phyloP scores from a whole-genome alignment of 1,140 invertebrate species.

The Aphelinus atriplicis region DNA sequence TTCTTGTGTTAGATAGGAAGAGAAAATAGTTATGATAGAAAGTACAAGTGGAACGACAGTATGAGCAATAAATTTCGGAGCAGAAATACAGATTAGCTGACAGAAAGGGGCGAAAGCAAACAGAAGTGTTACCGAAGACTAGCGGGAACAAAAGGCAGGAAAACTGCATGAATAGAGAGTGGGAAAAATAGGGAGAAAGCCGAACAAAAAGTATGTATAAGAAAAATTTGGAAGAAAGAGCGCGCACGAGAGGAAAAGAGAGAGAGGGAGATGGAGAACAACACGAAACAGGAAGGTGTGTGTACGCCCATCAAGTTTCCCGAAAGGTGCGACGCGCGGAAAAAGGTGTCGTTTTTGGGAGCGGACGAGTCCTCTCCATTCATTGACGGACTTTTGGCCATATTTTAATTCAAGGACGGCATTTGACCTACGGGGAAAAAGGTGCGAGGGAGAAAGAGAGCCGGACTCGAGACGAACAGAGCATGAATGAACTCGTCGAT shows the following conservation, averaged over 20 bases:
- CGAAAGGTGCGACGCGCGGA: not conserved
- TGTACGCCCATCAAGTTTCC: slow-evolving; percentile 1
- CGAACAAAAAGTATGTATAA: slow-evolving; percentile 1
- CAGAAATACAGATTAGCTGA: slow-evolving; percentile 28
- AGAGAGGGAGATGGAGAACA: slow-evolving; percentile 5
- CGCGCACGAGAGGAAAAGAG: slow-evolving; percentile 5
- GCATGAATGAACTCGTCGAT: slow-evolving; percentile 35
- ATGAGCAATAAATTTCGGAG: not conserved
- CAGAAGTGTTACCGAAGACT: slow-evolving; percentile 5
- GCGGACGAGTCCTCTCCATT: not conserved
- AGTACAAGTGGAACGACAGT: not conserved
- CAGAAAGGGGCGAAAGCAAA: slow-evolving; percentile 16
- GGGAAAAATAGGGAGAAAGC: slow-evolving; percentile 8
- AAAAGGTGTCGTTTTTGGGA: slow-evolving; percentile 12
- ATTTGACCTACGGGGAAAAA: slow-evolving; percentile 30
- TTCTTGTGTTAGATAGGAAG: too few species aligned
- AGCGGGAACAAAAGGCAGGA: not conserved
- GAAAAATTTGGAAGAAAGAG: not conserved
- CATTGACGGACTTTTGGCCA: slow-evolving; percentile 14
- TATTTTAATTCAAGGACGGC: slow-evolving; percentile 31
- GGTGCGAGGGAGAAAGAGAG: not conserved
- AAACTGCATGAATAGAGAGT: not conserved
- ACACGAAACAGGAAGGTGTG: slow-evolving; percentile 16
- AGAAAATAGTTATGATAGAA: not conserved
- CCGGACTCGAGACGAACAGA: not conserved